phyloP scores from a whole-genome alignment of 1,140 invertebrate species.

The Apis laboriosa region DNA sequence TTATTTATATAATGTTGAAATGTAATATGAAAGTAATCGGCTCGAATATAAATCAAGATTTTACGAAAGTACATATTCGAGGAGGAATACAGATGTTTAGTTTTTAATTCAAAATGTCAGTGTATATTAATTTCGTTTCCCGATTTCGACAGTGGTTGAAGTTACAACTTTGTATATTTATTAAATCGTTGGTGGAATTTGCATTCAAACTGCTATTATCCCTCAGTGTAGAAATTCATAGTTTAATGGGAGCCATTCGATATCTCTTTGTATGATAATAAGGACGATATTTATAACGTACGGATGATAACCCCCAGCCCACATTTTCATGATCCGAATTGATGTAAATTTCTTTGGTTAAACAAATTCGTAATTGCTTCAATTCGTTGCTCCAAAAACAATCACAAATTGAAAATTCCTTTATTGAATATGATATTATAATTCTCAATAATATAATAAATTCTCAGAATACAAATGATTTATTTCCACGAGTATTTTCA shows the following conservation, averaged over 20 bases:
- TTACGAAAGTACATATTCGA: too few relatives aligned
- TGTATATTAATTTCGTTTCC: not conserved
- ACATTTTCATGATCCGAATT: constrained; percentile 27
- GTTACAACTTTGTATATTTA: not conserved
- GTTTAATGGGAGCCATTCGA: constrained; percentile 29
- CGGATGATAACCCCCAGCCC: not conserved
- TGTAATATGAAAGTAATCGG: not conserved
- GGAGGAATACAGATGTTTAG: not conserved
- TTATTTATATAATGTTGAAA: too few relatives aligned
- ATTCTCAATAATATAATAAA: too few relatives aligned
- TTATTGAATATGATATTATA: too few relatives aligned
- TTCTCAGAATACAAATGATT: too few relatives aligned
- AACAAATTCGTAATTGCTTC: too few relatives aligned
- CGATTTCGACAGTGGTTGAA: not conserved
- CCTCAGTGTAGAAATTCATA: constrained; percentile 39
- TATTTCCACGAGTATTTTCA: too few relatives aligned
- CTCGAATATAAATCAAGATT: not conserved
- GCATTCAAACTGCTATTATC: constrained; percentile 40
- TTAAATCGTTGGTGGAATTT: constrained; percentile 22
- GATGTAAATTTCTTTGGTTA: constrained; percentile 15
- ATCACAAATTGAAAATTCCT: too few relatives aligned
- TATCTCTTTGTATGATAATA: constrained; percentile 49
- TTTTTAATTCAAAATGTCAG: not conserved
- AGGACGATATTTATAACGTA: constrained; percentile 35
- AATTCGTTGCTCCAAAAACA: too few relatives aligned